Evolutionary conservation across 1,140 invertebrate genomes (phyloP).

Genomic region (Druon quercuslanigerum): DNA sequence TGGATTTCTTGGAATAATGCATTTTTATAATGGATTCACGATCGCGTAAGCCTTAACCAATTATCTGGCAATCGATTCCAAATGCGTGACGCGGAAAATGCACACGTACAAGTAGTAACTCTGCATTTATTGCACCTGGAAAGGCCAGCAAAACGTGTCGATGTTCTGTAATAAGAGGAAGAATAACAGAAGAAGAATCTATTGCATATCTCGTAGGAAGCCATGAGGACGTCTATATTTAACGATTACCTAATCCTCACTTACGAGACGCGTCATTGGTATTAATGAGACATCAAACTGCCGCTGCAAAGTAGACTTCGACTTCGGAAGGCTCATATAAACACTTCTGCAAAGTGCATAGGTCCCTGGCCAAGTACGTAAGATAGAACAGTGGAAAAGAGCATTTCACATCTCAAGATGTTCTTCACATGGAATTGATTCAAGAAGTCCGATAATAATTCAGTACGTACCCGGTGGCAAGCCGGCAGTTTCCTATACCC

Average conservation of each 20-base stretch:
- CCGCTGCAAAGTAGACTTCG: neutral
- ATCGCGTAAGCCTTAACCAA: constrained; percentile 20
- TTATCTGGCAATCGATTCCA: constrained; percentile 15
- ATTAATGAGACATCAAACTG: neutral
- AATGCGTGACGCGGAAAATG: constrained; percentile 15
- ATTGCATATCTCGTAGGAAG: constrained; percentile 46
- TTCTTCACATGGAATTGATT: neutral
- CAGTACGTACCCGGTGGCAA: neutral
- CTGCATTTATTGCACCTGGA: constrained; percentile 1
- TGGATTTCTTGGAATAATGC: constrained; percentile 13
- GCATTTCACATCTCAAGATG: neutral
- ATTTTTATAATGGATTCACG: constrained; percentile 11
- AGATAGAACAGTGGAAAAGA: neutral
- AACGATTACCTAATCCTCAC: constrained; percentile 56
- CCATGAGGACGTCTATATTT: constrained; percentile 57
- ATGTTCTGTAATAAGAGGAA: constrained; percentile 35
- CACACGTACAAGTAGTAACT: neutral
- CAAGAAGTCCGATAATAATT: constrained; percentile 10
- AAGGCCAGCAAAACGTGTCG: constrained; percentile 34
- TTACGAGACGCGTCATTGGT: neutral
- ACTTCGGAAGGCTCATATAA: neutral
- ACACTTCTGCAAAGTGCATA: constrained; percentile 1
- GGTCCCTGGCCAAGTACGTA: no score
- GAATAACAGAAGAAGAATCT: constrained; percentile 41
- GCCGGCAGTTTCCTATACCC: neutral